Conservation (phyloP, 2,888 invertebrate species). For the Eurytoma adleriae region DNA sequence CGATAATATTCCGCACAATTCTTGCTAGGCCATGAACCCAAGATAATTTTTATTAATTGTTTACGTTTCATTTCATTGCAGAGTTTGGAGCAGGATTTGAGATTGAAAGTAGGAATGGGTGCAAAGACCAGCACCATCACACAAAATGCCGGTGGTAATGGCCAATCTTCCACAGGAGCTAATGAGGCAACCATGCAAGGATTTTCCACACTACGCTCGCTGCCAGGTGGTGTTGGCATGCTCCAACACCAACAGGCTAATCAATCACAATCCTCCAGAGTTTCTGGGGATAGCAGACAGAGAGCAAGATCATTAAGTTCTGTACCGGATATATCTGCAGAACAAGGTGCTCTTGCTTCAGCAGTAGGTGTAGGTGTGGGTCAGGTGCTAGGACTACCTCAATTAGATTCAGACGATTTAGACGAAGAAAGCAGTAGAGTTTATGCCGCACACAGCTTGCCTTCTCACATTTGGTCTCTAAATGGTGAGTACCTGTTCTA, state of each 20-base stretch:
- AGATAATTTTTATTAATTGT: not conserved
- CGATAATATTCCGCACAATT: not conserved
- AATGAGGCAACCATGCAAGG: constrained; percentile 80
- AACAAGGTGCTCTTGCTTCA: constrained; percentile 82
- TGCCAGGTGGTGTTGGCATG: constrained; percentile 84
- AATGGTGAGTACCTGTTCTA: constrained; percentile 83
- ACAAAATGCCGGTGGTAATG: constrained; percentile 77
- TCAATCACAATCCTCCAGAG: constrained; percentile 71
- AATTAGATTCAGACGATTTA: constrained; percentile 83
- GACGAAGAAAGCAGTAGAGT: constrained; percentile 80
- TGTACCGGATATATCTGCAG: constrained; percentile 84
- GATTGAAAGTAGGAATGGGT: constrained; percentile 80
- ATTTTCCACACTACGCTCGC: constrained; percentile 84
- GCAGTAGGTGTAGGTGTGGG: constrained; percentile 81
- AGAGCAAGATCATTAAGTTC: constrained; percentile 89
- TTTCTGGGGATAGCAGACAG: constrained; percentile 79
- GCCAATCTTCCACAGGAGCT: constrained; percentile 86
- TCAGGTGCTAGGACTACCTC: constrained; percentile 83
- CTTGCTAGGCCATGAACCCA: not conserved
- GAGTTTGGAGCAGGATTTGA: constrained; percentile 24
- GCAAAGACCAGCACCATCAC: constrained; percentile 89
- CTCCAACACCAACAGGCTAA: constrained; percentile 77
- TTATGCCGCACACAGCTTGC: constrained; percentile 92
- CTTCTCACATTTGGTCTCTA: constrained; percentile 94
- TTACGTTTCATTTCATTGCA: not conserved